Percentiles rank a stretch among this genome's conserved stretches.
Evolutionary conservation across 2,113 vertebrate genomes (phyloP).

Genomic region (Cyprichromis sp.): DNA sequence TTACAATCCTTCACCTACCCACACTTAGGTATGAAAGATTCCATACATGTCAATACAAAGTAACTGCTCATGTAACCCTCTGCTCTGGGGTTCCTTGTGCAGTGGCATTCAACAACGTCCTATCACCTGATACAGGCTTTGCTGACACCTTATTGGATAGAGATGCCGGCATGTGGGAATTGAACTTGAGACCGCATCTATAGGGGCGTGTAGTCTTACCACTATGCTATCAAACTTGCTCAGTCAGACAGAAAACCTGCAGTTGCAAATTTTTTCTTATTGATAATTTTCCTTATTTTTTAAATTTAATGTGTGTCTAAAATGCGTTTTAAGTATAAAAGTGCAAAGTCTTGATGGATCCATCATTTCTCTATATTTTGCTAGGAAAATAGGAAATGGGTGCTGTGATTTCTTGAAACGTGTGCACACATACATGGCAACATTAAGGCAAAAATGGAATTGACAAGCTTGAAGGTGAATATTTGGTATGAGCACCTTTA

Average conservation of each 20-base stretch:
- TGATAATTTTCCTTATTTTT: neutral
- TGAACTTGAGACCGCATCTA: neutral
- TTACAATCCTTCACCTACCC: neutral
- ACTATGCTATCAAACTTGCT: neutral
- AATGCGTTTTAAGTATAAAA: neutral
- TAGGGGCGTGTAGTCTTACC: rapidly evolving
- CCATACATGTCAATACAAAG: neutral
- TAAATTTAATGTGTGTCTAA: neutral
- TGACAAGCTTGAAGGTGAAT: neutral
- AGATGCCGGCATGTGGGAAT: neutral
- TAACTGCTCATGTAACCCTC: neutral
- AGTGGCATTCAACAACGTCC: neutral
- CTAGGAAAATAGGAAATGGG: neutral
- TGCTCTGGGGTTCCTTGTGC: neutral
- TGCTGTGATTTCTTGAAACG: neutral
- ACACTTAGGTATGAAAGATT: neutral
- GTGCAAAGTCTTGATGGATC: neutral
- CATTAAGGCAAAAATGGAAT: neutral
- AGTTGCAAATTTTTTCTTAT: neutral
- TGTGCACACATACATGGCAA: neutral
- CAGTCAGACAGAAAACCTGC: neutral
- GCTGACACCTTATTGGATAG: neutral
- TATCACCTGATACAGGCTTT: neutral
- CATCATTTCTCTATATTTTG: neutral
- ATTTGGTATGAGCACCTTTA: neutral